A percentile compares a stretch with the other conserved stretches of the same genome.
phyloP scores from a whole-genome alignment of 2,888 invertebrate genomes.

The Drosophila testacea region DNA sequence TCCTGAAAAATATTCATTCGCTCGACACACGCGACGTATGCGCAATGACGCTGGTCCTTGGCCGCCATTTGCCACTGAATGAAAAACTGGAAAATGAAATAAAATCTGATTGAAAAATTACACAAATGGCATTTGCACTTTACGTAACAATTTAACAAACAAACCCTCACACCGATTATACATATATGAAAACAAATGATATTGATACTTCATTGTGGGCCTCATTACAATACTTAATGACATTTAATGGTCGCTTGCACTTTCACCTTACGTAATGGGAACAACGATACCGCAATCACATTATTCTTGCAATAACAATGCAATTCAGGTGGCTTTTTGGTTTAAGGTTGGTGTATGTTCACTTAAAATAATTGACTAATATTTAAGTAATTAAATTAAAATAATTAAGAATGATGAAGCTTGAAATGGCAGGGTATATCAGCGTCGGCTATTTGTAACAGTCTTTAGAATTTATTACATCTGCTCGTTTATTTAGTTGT shows the following conservation, averaged over 20 bases:
- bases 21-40: neutral
- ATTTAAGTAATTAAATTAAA: conserved; percentile 5
- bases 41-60: conserved; percentile 31
- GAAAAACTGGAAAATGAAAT: conserved; percentile 40
- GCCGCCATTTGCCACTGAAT: conserved; percentile 16
- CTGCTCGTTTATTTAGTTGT: conserved; percentile 54
- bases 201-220: conserved; percentile 43
- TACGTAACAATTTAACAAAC: conserved; percentile 25
- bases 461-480: conserved; percentile 11
- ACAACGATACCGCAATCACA: conserved; percentile 28
- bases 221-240: conserved; percentile 46
- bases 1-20: conserved; percentile 15
- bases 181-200: conserved; percentile 14
- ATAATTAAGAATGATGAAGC: neutral
- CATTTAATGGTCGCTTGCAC: conserved; percentile 58
- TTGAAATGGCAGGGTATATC: conserved; percentile 9
- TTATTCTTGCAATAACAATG: conserved; percentile 12
- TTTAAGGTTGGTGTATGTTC: conserved; percentile 91
- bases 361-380: conserved; percentile 38
- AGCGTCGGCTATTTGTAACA: neutral
- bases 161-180: neutral
- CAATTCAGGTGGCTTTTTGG: conserved; percentile 93
- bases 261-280: conserved; percentile 35
- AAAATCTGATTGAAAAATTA: conserved; percentile 42
- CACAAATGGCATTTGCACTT: conserved; percentile 15